A percentile compares a stretch with the other conserved stretches of the same genome.
phyloP scores from a whole-genome alignment of 1,140 invertebrate genomes.

The Bicyclus anynana region DNA sequence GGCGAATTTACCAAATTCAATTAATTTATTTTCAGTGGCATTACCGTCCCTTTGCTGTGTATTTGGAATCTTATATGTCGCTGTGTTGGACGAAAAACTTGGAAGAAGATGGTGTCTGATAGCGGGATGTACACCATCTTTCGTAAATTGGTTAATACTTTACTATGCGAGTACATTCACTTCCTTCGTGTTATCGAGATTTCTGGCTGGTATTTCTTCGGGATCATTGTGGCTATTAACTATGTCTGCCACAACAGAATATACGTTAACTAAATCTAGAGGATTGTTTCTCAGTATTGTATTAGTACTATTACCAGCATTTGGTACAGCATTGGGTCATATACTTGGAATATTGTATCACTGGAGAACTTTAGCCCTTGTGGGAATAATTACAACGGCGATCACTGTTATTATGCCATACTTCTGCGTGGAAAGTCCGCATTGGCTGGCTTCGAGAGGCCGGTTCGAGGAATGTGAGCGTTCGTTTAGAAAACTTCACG shows the following conservation, averaged over 20 bases:
- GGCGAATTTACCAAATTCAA: too few relatives aligned
- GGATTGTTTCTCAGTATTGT: background rate
- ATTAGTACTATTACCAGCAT: background rate
- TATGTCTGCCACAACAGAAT: background rate
- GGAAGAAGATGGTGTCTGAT: background rate
- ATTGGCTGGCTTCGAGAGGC: background rate
- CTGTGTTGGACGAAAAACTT: background rate
- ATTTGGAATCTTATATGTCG: too few relatives aligned
- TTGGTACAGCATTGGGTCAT: background rate
- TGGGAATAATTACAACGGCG: background rate
- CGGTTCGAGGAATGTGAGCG: slow-evolving; percentile 23
- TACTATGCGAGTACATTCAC: background rate
- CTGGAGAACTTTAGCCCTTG: background rate
- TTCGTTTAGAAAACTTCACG: slow-evolving; percentile 17
- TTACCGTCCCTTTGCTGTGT: too few relatives aligned
- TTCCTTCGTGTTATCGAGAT: background rate
- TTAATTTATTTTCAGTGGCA: too few relatives aligned
- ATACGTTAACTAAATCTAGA: background rate
- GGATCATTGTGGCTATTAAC: background rate
- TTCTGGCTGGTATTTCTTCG: background rate
- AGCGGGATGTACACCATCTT: background rate
- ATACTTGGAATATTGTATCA: background rate
- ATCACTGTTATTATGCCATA: background rate
- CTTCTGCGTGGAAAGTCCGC: too few relatives aligned
- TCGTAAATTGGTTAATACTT: background rate